These are phyloP conservation scores for Ennomos fuscantarius DNA, from an alignment of 2,888 invertebrate genomes.

Conservation along the genomic window DNA sequence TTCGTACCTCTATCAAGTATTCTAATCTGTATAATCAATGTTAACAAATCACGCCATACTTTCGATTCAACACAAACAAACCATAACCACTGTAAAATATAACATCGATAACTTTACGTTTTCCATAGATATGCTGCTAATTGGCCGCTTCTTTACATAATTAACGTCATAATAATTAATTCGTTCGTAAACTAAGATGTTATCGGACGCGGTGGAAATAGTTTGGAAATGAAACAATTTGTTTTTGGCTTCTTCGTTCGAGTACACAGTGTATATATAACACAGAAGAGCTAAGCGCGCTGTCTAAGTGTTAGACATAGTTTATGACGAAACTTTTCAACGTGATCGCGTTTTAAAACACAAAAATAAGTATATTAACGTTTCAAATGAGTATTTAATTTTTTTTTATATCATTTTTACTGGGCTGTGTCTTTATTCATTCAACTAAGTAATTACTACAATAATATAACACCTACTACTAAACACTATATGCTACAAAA, in stretches of 20 bases:
- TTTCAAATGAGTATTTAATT: too few relatives aligned
- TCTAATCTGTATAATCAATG: conserved; percentile 17
- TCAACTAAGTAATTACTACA: too few relatives aligned
- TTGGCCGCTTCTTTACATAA: conserved; percentile 63
- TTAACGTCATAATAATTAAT: conserved; percentile 71
- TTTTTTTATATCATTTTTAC: too few relatives aligned
- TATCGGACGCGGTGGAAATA: conserved; percentile 64
- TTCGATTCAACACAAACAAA: conserved; percentile 27
- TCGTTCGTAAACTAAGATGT: conserved; percentile 64
- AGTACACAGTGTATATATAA: conserved; percentile 14
- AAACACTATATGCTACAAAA: too few relatives aligned
- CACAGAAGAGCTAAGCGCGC: conserved; percentile 3
- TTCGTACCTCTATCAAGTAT: background rate
- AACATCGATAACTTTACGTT: conserved; percentile 44
- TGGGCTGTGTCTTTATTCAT: too few relatives aligned
- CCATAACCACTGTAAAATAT: conserved; percentile 36
- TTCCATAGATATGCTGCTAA: conserved; percentile 57
- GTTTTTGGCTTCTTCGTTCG: conserved; percentile 54
- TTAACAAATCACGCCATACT: conserved; percentile 17
- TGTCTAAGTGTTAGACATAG: too few relatives aligned
- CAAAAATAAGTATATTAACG: too few relatives aligned
- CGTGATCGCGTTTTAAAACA: too few relatives aligned
- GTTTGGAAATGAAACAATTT: conserved; percentile 72
- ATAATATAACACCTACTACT: too few relatives aligned
- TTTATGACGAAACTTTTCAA: too few relatives aligned